A percentile compares a stretch with the other conserved stretches of the same genome.
Conservation (phyloP, 2,113 vertebrate species). For the Malurus melanocephalus region DNA sequence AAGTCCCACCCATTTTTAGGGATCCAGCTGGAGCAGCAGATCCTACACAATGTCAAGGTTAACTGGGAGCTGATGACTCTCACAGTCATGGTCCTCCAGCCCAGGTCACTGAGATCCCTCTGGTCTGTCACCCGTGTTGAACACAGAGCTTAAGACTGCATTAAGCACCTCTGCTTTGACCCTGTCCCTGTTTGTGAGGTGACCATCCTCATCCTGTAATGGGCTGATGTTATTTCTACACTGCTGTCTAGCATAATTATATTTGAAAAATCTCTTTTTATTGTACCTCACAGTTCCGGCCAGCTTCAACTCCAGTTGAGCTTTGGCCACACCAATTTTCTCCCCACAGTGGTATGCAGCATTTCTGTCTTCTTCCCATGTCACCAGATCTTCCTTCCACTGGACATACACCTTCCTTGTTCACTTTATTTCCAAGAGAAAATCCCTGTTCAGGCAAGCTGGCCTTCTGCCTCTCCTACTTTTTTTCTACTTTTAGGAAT, state of each 20-base stretch:
- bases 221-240: background rate
- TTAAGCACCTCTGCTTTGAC: background rate
- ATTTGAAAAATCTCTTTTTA: background rate
- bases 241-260: background rate
- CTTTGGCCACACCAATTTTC: background rate
- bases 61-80: background rate
- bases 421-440: background rate
- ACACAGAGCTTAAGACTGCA: background rate
- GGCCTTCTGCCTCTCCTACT: accelerated
- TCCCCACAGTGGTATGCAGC: background rate
- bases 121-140: background rate
- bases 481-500: background rate
- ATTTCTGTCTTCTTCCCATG: background rate
- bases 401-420: background rate
- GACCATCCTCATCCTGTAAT: background rate
- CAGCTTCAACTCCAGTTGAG: background rate
- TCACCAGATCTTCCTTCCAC: background rate
- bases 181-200: background rate
- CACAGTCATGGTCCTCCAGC: background rate
- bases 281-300: background rate
- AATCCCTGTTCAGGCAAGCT: background rate
- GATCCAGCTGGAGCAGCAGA: background rate
- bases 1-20: background rate
- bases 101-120: background rate
- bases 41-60: background rate